Base-by-base conservation (phyloP, 2,113 vertebrate species). In the Motacilla tschutschensis region DNA sequence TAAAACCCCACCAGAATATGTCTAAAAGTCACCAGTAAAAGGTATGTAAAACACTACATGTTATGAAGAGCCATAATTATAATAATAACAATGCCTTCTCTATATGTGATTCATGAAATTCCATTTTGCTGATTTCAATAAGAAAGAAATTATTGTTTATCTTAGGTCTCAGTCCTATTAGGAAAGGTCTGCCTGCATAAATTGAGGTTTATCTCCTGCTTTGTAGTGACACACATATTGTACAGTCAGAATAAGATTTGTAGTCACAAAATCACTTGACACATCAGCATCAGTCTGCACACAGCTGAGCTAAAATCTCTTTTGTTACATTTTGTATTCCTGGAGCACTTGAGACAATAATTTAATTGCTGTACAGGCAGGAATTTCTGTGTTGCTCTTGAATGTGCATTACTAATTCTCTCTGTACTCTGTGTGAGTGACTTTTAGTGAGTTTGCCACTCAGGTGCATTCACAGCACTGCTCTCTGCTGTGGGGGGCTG, bases 111-210 rank as follows among this genome's bases (percentile, higher is more conserved):
- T 88, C 41, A 67, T 80, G 22, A 13, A 92, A 92, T 64, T 43
- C 72, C 60, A 4, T 65, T 89, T 91, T 67, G 36, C 53, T 60
- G 41, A 70, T 85, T 90, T 89, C 74, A 48, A 80, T 91, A 85
- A 84, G 16, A 86, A 79, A 76, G 82, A 38, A n/a, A 8, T 90
- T 88, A 55, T 75, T 91, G 48, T 85, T 94, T 73, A 57, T n/a
- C 35, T 89, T 21, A 70, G 36, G 69, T 65, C 53, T 94, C 63
- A 87, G 38, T 62, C 62, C 58, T 88, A 22, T 60, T 88, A 77
- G 81, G 50, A 59, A 81, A 93, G 41, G 64, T 57, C 44, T 92
- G 53, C 73, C 71, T 73, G 24, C 77, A 75, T 76, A 93, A 95
- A 80, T 90, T 44, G 28, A 78, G 69, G 41, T 81, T 81, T 81